A percentile compares a stretch with the other conserved stretches of the same genome.
These are phyloP conservation scores for Catalaphyllia jardinei DNA, from an alignment of 64 coral and sea anemone genomes.

Conservation along the genomic window DNA sequence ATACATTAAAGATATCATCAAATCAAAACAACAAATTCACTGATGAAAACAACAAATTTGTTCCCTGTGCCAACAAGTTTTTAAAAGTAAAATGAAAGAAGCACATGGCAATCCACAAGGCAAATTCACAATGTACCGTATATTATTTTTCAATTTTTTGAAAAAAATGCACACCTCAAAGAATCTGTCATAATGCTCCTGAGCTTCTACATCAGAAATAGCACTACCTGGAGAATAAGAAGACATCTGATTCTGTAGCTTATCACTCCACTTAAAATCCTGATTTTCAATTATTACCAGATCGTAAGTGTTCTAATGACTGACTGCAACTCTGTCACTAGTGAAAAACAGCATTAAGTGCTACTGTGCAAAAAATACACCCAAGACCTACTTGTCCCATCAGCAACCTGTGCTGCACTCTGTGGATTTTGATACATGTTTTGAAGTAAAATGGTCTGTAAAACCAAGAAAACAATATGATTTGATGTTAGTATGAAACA, in stretches of 20 bases:
- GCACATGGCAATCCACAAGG: too few species aligned
- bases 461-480: neutral
- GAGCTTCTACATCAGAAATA: conserved; percentile 98
- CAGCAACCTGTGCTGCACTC: conserved; percentile 97
- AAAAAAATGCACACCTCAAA: conserved; percentile 79
- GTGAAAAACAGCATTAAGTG: too few species aligned
- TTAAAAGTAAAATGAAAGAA: too few species aligned
- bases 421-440: conserved; percentile 99
- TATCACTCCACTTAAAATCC: too few species aligned
- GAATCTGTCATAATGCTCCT: conserved; percentile 97
- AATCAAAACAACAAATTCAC: neutral
- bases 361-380: neutral
- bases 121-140: too few species aligned
- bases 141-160: too few species aligned
- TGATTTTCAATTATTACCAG: too few species aligned
- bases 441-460: conserved; percentile 89
- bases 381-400: conserved; percentile 85
- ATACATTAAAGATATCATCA: neutral
- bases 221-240: conserved; percentile 76
- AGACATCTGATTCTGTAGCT: neutral
- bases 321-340: too few species aligned
- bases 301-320: too few species aligned
- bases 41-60: too few species aligned
- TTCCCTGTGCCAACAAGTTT: too few species aligned
- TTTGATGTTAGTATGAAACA: too few species aligned